Evolutionary conservation across 2,888 invertebrate genomes (phyloP), one percentile per base, ranked within the genome.

Genomic region (Calliopum simillimum): DNA sequence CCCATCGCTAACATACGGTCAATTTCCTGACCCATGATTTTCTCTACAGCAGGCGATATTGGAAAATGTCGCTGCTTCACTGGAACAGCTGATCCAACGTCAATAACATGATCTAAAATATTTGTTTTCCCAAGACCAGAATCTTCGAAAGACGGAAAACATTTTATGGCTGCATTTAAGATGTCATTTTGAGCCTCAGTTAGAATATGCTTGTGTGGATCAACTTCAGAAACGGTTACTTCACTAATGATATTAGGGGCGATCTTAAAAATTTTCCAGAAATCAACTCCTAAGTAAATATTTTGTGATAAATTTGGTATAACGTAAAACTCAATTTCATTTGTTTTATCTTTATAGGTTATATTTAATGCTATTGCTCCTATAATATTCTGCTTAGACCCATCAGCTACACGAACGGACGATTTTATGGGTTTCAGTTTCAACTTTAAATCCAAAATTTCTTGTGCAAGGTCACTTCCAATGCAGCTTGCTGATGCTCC

Each of bases 401-500:
- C n/a, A n/a, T n/a, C n/a, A n/a, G 59, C 59, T 3, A 43, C 43
- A 3, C 59, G 14, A 12, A 43, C 59, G n/a, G 33, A 33, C 4
- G 59, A 33, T 14, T 33, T 59, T 43, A 43, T 43, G 4, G n/a
- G 13, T 8, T 59, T 59, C 2, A 33, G 19, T 43, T 41, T 33
- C 43, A 19, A 43, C 11, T 14, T 43, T 3, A 19, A 44, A 44
- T 61, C 16, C 13, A 61, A 16, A 41, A 61, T 4, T n/a, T 61
- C 16, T 19, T 61, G 16, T n/a, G 61, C 61, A 19, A 61, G 43
- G 19, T 8, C n/a, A 8, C 61, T 43, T 4, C 61, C 61, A 14
- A 41, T 41, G n/a, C 43, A 41, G 19, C 61, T 61, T 11, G 43
- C 43, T n/a, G 61, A n/a, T 44, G 61, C 61, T 4, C 44, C 61